phyloP scores from a whole-genome alignment of 1,140 invertebrate species.

The Pogonomyrmex californicus region DNA sequence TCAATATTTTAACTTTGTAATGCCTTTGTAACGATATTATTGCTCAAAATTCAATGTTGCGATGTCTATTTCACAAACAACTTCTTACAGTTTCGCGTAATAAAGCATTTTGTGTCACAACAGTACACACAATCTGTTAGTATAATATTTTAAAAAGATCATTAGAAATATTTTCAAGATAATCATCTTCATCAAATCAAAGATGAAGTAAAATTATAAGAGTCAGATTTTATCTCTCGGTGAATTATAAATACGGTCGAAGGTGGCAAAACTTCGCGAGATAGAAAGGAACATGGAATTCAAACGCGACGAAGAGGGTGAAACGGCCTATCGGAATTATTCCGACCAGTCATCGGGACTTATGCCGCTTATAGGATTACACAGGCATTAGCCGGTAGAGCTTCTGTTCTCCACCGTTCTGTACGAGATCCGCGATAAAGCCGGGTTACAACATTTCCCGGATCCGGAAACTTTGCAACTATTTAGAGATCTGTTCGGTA shows the following conservation, averaged over 20 bases:
- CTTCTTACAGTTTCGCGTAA: background rate
- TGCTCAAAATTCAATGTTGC: background rate
- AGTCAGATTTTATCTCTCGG: conserved; percentile 8
- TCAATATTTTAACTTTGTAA: background rate
- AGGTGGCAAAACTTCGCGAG: conserved; percentile 25
- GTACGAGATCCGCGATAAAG: conserved; percentile 71
- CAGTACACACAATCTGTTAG: background rate
- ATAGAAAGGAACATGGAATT: conserved; percentile 32
- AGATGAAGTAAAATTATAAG: background rate
- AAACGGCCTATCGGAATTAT: conserved; percentile 82
- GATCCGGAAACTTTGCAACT: conserved; percentile 47
- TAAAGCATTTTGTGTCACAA: background rate
- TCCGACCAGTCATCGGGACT: conserved; percentile 83
- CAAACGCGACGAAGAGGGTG: conserved; percentile 63
- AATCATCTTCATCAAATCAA: background rate
- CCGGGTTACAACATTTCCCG: conserved; percentile 56
- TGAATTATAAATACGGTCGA: conserved; percentile 27
- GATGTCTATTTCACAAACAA: background rate
- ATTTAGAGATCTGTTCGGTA: conserved; percentile 46
- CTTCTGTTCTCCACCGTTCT: conserved; percentile 80
- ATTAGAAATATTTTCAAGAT: background rate
- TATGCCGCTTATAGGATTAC: conserved; percentile 85
- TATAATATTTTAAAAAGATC: background rate
- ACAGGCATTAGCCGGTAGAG: conserved; percentile 80
- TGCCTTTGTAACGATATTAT: background rate